These are phyloP conservation scores for Zeus faber DNA, from an alignment of 2,113 vertebrate species.

Conservation along the genomic window DNA sequence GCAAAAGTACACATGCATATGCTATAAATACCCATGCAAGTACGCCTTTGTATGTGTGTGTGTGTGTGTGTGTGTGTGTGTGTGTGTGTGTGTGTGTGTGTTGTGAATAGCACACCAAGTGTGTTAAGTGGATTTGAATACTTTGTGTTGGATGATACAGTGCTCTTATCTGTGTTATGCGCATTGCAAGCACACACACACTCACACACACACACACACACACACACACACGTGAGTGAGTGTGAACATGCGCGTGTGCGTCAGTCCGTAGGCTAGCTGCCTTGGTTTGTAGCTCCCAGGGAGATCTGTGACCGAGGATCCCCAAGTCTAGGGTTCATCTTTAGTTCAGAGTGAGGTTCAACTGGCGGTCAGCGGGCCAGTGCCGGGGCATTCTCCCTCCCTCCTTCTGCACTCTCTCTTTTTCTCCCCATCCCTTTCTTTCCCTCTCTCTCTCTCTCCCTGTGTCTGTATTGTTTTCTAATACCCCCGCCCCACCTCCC, in stretches of 20 bases:
- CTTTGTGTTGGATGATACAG: too few relatives aligned
- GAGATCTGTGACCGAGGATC: slow-evolving; percentile 70
- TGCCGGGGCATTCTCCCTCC: slow-evolving; percentile 44
- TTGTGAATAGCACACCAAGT: neutral
- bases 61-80: neutral
- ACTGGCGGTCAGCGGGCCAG: slow-evolving; percentile 69
- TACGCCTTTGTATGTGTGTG: slow-evolving; percentile 5
- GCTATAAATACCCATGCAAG: too few relatives aligned
- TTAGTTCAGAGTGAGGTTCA: slow-evolving; percentile 79
- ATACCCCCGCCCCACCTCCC: neutral
- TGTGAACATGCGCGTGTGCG: slow-evolving; percentile 25
- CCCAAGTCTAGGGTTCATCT: slow-evolving; percentile 78
- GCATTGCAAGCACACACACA: neutral
- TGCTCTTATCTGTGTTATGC: too few relatives aligned
- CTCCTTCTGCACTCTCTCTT: slow-evolving; percentile 18
- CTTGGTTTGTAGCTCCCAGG: slow-evolving; percentile 63
- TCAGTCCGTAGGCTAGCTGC: neutral
- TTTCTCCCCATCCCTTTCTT: slow-evolving; percentile 17
- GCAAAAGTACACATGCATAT: too few relatives aligned
- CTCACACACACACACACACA: neutral
- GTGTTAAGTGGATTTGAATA: too few relatives aligned
- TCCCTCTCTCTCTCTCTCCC: slow-evolving; percentile 16
- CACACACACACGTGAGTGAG: slow-evolving; percentile 1
- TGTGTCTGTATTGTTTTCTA: neutral
- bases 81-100: neutral